Base-by-base conservation (phyloP, 2,113 vertebrate species). In the Boulengeromyrus knoepffleri region DNA sequence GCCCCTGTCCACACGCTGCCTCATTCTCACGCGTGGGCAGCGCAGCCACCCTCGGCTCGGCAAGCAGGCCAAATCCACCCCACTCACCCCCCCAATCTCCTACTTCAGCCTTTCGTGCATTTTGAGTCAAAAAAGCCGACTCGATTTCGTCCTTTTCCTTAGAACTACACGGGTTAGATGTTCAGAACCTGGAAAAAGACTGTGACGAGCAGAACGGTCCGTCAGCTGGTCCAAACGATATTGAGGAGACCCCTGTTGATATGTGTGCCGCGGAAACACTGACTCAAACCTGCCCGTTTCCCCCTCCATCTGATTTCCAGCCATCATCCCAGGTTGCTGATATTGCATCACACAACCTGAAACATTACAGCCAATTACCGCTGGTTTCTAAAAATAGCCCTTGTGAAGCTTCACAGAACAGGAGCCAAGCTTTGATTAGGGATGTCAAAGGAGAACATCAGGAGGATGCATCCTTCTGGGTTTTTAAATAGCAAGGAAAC, bases 11-110 rank as follows among this genome's bases (percentile, higher is more conserved):
- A 46, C 46, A 10, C 46, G 27, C 89, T 52, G 39, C 46, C 84
- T 85, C 89, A 52, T 89, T 90, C 62, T 89, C 88, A 66, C 13
- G 52, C 39, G 58, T 87, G 50, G 70, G 50, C 88, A 19, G 74
- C 5, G 3, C 31, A 4, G 36, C 74, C 74, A 8, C 74, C 36
- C 74, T 80, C 74, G 6, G 74, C 74, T 80, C 17, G 31, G 36
- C 31, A 80, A 80, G 19, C 74, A 42, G 36, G 74, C 74, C 62
- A 70, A 31, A 70, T 31, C 62, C 62, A 13, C n/a, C 62, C 62
- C 27, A 31, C 62, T 5, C 74, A 77, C 24, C 15, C 13, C 62
- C n/a, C 70, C 31, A 7, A 2, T 19, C 31, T 80, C 74, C 36
- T 39, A 80, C 4, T 80, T 19, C 74, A 19, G 31, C 74, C 74